Conservation (phyloP, 2,797 vertebrate genomes). For the Cephalopachus bancanus region DNA sequence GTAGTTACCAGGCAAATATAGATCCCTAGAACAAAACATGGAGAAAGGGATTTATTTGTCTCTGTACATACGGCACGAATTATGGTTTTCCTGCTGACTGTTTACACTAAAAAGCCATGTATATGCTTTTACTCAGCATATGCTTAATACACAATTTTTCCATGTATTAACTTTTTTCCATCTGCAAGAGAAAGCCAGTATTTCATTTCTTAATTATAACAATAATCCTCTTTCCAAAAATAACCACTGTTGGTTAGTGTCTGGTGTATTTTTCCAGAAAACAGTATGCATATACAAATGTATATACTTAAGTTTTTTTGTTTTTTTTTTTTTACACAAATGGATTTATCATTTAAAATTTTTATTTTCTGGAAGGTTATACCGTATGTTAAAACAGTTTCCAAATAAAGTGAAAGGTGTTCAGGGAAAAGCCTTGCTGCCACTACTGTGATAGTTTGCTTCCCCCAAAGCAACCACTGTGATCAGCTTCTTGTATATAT, state of each 20-base stretch:
- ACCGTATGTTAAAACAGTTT: neutral
- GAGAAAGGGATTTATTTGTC: neutral
- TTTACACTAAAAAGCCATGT: slow-evolving; percentile 54
- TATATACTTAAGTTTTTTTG: neutral
- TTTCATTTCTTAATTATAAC: slow-evolving; percentile 55
- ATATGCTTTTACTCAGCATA: slow-evolving; percentile 31
- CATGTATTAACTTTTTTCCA: slow-evolving; percentile 35
- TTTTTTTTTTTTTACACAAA: neutral
- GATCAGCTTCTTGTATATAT: neutral
- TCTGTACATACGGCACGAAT: neutral
- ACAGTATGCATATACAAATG: neutral
- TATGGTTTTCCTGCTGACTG: neutral
- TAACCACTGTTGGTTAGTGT: neutral
- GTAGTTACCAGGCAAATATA: neutral
- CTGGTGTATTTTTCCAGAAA: slow-evolving; percentile 25
- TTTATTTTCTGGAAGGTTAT: slow-evolving; percentile 18
- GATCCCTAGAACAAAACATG: neutral
- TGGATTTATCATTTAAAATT: neutral
- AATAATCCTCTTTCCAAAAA: slow-evolving; percentile 67
- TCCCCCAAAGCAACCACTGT: neutral
- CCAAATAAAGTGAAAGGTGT: neutral
- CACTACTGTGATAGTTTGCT: neutral
- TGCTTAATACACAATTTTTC: neutral
- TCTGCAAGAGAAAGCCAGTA: slow-evolving; percentile 46
- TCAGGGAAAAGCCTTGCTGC: neutral